A percentile compares a stretch with the other conserved stretches of the same genome.
These are phyloP conservation scores for Drosophila sordidula DNA, from an alignment of 2,888 invertebrate genomes.

Conservation along the genomic window DNA sequence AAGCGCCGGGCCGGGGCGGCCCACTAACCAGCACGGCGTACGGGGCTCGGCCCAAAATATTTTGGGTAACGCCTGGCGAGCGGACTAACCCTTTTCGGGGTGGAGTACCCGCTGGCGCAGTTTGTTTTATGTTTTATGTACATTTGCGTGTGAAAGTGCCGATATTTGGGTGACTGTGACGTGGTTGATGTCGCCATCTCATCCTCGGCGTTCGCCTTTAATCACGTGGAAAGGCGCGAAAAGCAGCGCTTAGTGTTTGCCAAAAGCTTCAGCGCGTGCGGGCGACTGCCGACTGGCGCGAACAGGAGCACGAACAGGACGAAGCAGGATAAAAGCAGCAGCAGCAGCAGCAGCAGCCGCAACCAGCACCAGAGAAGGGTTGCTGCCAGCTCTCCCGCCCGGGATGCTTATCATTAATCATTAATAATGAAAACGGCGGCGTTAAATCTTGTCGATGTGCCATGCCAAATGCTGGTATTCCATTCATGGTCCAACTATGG, in stretches of 20 bases:
- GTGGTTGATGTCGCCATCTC: slow-evolving; percentile 62
- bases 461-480: slow-evolving; percentile 83
- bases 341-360: too few relatives aligned
- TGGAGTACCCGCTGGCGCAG: slow-evolving; percentile 31
- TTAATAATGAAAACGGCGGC: slow-evolving; percentile 83
- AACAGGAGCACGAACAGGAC: slow-evolving; percentile 13
- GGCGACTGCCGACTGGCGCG: slow-evolving; percentile 5
- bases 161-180: slow-evolving; percentile 69
- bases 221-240: slow-evolving; percentile 85
- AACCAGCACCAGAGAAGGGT: slow-evolving; percentile 49
- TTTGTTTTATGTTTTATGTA: slow-evolving; percentile 54
- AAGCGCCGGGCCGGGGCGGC: background rate
- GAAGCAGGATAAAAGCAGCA: slow-evolving; percentile 4
- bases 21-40: background rate
- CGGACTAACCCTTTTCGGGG: slow-evolving; percentile 60
- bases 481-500: slow-evolving; percentile 49
- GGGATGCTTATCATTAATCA: slow-evolving; percentile 84
- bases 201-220: slow-evolving; percentile 70
- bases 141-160: slow-evolving; percentile 80
- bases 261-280: slow-evolving; percentile 78
- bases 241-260: slow-evolving; percentile 80
- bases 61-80: slow-evolving; percentile 72
- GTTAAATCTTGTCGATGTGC: slow-evolving; percentile 75
- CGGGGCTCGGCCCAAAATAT: slow-evolving; percentile 55
- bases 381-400: slow-evolving; percentile 37